phyloP scores from a whole-genome alignment of 1,140 invertebrate species.

The Aplysia californica region DNA sequence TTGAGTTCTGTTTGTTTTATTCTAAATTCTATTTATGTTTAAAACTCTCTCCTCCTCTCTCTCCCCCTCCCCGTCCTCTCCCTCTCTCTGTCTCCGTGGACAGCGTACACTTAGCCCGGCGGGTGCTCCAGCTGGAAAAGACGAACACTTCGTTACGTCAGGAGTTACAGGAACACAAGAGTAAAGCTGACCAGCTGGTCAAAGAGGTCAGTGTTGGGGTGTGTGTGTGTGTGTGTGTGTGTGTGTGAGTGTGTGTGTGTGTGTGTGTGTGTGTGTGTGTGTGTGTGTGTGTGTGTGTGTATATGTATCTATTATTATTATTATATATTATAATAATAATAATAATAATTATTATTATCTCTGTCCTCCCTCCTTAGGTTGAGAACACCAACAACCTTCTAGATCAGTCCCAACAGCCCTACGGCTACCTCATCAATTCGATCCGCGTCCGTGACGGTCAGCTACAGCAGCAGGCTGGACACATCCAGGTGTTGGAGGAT shows the following conservation, averaged over 20 bases:
- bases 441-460: conserved; percentile 58
- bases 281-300: neutral
- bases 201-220: conserved; percentile 51
- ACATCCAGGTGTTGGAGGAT: conserved; percentile 50
- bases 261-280: neutral
- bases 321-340: neutral
- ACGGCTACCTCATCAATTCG: conserved; percentile 65
- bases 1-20: no score
- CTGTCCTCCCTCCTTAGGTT: conserved; percentile 43
- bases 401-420: conserved; percentile 64
- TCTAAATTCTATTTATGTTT: no score
- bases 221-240: neutral
- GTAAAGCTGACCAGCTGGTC: conserved; percentile 50
- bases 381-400: conserved; percentile 60
- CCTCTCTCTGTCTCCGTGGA: no score
- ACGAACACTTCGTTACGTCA: conserved; percentile 59
- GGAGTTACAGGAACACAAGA: conserved; percentile 61
- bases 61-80: no score
- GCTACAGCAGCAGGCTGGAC: conserved; percentile 56
- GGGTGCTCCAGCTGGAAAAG: conserved; percentile 65
- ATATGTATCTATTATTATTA: neutral
- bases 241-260: neutral
- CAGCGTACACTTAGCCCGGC: conserved; percentile 65
- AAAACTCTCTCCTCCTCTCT: no score
- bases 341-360: neutral